Evolutionary conservation across 2,113 vertebrate genomes (phyloP).

Genomic region (Glareola pratincola): DNA sequence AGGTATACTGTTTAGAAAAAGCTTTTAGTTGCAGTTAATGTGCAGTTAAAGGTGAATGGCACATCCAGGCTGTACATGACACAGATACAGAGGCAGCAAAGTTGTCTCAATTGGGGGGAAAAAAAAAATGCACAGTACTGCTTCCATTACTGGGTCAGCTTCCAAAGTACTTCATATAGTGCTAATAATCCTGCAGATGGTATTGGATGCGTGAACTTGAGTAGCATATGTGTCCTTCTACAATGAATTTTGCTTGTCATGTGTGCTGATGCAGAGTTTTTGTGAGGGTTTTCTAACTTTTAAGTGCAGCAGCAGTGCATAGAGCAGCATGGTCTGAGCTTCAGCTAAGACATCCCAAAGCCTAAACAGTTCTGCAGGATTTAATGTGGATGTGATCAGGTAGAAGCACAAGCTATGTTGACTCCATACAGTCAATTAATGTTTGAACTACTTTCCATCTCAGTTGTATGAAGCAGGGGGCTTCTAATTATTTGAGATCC

Average conservation of each 20-base stretch:
- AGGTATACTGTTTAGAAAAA: neutral
- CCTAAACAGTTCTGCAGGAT: neutral
- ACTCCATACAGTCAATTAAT: neutral
- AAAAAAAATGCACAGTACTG: neutral
- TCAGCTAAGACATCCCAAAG: neutral
- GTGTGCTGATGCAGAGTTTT: neutral
- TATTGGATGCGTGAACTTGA: neutral
- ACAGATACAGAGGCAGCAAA: neutral
- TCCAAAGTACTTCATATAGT: neutral
- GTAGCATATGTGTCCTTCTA: neutral
- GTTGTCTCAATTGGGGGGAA: rapidly evolving
- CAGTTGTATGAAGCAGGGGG: neutral
- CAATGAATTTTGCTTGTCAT: neutral
- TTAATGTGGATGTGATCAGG: neutral
- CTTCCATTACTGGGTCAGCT: neutral
- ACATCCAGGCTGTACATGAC: neutral
- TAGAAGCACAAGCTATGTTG: neutral
- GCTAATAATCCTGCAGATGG: neutral
- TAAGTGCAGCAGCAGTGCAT: neutral
- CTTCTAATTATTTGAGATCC: neutral
- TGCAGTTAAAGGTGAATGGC: neutral
- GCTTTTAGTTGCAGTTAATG: neutral
- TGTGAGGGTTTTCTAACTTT: neutral
- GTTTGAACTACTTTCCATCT: neutral
- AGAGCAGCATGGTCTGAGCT: neutral